Evolutionary conservation across 2,113 vertebrate genomes (phyloP).

Genomic region (Podarcis raffonei): DNA sequence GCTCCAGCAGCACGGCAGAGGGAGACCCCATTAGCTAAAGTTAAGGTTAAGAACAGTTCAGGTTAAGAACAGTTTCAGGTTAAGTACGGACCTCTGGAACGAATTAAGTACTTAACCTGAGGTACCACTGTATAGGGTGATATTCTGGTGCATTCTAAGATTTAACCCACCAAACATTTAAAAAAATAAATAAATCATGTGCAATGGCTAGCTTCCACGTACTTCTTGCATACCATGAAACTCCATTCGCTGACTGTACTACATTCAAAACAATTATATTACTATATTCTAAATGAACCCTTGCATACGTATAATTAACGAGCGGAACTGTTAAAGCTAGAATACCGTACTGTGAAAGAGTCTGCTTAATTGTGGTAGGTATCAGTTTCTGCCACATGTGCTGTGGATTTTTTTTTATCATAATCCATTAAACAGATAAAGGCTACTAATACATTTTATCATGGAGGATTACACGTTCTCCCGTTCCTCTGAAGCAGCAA

Average conservation of each 20-base stretch:
- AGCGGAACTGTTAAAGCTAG: slow-evolving; percentile 1
- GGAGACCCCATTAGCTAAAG: too few relatives aligned
- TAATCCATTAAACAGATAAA: slow-evolving; percentile 49
- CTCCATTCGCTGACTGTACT: neutral
- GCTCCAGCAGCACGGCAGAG: too few relatives aligned
- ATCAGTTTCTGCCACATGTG: neutral
- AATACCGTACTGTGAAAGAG: neutral
- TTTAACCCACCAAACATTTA: neutral
- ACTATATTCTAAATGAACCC: slow-evolving; percentile 13
- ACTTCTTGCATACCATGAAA: slow-evolving; percentile 7
- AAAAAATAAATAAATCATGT: too few relatives aligned
- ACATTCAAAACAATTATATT: neutral
- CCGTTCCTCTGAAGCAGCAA: neutral
- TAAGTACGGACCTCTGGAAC: too few relatives aligned
- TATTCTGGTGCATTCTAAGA: too few relatives aligned
- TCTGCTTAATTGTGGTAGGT: neutral
- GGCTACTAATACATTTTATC: slow-evolving; percentile 49
- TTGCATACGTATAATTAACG: neutral
- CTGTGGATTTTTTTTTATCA: neutral
- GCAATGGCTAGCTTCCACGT: neutral
- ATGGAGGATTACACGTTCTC: slow-evolving; percentile 44
- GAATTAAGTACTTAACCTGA: too few relatives aligned
- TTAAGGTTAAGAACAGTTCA: too few relatives aligned
- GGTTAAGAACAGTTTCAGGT: too few relatives aligned
- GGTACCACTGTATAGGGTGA: neutral